A percentile compares a stretch with the other conserved stretches of the same genome.
Conservation (phyloP, 2,888 invertebrate genomes). For the Kryphioiulus occultus region DNA sequence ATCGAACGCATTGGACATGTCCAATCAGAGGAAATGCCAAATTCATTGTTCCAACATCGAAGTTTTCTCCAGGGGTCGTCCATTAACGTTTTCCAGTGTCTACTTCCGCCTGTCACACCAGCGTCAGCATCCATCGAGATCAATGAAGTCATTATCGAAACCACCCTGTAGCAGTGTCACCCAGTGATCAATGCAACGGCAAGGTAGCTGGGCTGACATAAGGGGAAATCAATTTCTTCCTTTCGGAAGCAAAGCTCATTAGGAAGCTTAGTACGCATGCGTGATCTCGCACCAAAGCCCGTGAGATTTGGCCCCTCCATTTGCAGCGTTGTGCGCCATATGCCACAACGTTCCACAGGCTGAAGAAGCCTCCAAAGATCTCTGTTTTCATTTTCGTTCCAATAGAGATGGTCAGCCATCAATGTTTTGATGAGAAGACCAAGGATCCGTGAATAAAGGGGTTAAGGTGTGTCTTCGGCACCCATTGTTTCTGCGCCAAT, state of each 20-base stretch:
- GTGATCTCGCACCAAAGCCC: not conserved
- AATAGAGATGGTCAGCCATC: not conserved
- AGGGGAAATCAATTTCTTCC: constrained; percentile 22
- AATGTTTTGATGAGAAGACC: not conserved
- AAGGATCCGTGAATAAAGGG: not conserved
- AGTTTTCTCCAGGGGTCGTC: no score
- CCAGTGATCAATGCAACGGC: not conserved
- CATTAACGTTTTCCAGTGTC: no score
- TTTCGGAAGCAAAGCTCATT: not conserved
- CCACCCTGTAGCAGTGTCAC: not conserved
- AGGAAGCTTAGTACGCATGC: constrained; percentile 33
- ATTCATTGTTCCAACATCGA: no score
- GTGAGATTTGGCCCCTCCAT: not conserved
- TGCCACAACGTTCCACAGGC: not conserved
- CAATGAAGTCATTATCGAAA: no score
- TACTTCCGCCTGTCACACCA: no score
- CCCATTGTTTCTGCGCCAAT: not conserved
- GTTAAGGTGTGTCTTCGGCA: not conserved
- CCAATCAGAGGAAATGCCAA: no score
- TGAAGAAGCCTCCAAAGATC: not conserved
- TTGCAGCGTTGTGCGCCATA: not conserved
- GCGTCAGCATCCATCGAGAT: no score
- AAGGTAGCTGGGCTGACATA: not conserved
- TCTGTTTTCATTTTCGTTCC: not conserved
- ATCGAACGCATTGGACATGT: no score